Percentiles rank a stretch among this genome's conserved stretches.
phyloP scores from a whole-genome alignment of 2,113 vertebrate species.

The Labeo catla region DNA sequence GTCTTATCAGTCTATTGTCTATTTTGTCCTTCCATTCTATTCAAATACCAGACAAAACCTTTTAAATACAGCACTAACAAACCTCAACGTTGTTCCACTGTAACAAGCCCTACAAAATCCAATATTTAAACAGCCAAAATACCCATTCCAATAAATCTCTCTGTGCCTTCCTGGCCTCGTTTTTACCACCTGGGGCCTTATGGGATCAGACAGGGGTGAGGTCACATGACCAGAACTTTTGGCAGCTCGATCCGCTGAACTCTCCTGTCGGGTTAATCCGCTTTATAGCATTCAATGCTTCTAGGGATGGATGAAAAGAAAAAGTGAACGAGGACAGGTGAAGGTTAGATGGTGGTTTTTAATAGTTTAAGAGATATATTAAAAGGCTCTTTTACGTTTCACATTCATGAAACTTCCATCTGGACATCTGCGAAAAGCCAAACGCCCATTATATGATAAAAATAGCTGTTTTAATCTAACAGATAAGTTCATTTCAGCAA shows the following conservation, averaged over 20 bases:
- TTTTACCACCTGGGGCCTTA: slow-evolving; percentile 15
- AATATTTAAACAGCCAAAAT: background rate
- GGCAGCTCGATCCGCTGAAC: slow-evolving; percentile 27
- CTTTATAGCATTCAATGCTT: slow-evolving; percentile 32
- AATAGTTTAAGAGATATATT: background rate
- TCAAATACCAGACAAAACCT: slow-evolving; percentile 10
- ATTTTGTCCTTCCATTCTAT: slow-evolving; percentile 5
- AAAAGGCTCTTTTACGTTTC: background rate
- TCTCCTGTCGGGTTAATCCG: slow-evolving; percentile 40
- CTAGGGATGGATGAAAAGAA: slow-evolving; percentile 4
- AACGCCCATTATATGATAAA: background rate
- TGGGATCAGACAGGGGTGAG: slow-evolving; percentile 11
- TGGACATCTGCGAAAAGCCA: background rate
- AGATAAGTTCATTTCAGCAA: background rate
- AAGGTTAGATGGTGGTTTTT: background rate
- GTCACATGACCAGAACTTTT: slow-evolving; percentile 30
- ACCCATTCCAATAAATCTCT: background rate
- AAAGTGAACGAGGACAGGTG: background rate
- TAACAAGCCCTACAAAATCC: background rate
- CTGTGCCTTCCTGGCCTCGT: background rate
- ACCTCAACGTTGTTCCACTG: too few relatives aligned
- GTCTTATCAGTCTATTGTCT: slow-evolving; percentile 34
- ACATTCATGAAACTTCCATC: slow-evolving; percentile 6
- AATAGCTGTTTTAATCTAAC: background rate
- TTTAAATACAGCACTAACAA: background rate